Percentiles rank a stretch among this genome's conserved stretches.
These are phyloP conservation scores for Cyanoderma ruficeps DNA, from an alignment of 2,113 vertebrate species.

Conservation along the genomic window DNA sequence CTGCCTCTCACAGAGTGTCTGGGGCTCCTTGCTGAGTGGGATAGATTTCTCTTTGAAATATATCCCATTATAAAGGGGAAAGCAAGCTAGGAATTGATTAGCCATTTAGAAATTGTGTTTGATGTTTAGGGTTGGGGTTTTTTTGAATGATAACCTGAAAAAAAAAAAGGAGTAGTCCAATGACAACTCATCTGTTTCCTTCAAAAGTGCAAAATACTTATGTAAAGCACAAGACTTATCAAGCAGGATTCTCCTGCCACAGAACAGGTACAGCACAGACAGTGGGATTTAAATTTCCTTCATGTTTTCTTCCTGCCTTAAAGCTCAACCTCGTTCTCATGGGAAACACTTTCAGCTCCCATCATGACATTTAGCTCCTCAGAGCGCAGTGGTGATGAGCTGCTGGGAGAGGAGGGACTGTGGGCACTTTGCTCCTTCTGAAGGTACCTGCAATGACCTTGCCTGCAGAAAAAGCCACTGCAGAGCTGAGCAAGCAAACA, in stretches of 20 bases:
- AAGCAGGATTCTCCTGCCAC: conserved; percentile 40
- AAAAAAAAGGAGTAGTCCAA: background rate
- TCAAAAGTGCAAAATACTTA: background rate
- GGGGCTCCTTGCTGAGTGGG: background rate
- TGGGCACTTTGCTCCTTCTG: background rate
- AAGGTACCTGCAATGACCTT: background rate
- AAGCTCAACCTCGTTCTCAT: background rate
- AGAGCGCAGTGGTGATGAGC: background rate
- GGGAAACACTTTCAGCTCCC: conserved; percentile 2
- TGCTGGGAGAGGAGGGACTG: background rate
- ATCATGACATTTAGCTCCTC: background rate
- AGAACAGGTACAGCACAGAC: conserved; percentile 32
- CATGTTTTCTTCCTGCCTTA: background rate
- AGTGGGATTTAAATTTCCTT: background rate
- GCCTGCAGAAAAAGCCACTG: background rate
- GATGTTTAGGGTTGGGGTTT: background rate
- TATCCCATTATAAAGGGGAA: background rate
- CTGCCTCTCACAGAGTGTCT: background rate
- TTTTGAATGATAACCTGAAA: background rate
- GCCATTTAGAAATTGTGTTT: background rate
- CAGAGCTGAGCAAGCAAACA: background rate
- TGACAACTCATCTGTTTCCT: conserved; percentile 5
- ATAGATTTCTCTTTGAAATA: background rate
- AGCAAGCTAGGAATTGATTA: background rate
- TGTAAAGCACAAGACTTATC: conserved; percentile 52